phyloP scores from a whole-genome alignment of 2,113 vertebrate species.

The Campylomormyrus tamandua region DNA sequence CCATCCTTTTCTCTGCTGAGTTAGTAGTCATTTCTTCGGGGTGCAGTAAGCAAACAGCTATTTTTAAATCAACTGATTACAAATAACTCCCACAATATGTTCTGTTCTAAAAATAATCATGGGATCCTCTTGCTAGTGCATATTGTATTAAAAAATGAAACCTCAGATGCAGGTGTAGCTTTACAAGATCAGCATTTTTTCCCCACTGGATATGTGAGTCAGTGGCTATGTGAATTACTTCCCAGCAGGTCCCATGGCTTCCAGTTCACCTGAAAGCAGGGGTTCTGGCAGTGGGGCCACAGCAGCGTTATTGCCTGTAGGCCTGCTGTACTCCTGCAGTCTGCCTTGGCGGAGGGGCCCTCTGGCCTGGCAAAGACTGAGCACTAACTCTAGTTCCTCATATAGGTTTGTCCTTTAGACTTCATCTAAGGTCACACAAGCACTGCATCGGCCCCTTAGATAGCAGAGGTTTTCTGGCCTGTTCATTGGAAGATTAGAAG shows the following conservation, averaged over 20 bases:
- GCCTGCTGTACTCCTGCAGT: not conserved
- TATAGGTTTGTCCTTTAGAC: not conserved
- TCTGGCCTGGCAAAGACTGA: not conserved
- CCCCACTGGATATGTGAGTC: constrained; percentile 27
- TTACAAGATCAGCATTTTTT: not conserved
- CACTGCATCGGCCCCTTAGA: not conserved
- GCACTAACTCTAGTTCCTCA: not conserved
- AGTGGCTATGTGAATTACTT: constrained; percentile 47
- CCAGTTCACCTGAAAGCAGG: constrained; percentile 27
- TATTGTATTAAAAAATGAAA: not conserved
- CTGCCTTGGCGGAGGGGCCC: not conserved
- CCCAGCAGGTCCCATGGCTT: constrained; percentile 38
- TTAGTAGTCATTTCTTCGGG: not conserved
- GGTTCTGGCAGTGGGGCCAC: not conserved
- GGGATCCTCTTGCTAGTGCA: not conserved
- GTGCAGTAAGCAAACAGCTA: not conserved
- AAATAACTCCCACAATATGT: constrained; percentile 16
- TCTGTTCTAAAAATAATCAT: not conserved
- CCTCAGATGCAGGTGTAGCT: constrained; percentile 7
- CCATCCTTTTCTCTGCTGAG: not conserved
- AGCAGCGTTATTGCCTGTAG: not conserved
- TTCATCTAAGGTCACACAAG: not conserved
- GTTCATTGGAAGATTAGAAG: not conserved
- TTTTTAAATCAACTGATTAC: constrained; percentile 12
- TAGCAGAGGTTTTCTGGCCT: not conserved